Conservation (phyloP, 37 sponge, comb jelly and placozoan species). For the Aphrocallistes beatrix region DNA sequence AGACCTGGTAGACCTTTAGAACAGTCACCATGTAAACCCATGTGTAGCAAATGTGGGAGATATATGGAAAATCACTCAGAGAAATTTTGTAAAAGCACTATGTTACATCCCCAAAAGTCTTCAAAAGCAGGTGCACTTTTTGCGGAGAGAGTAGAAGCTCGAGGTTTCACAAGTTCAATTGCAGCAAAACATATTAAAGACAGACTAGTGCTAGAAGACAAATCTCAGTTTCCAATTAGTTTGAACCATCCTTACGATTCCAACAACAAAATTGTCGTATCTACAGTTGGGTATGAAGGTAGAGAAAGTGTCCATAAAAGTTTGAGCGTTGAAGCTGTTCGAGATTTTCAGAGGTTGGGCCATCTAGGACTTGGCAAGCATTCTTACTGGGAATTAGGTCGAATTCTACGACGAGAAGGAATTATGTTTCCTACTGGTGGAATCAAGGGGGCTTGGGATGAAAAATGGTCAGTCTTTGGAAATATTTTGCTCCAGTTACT, state of each 20-base stretch:
- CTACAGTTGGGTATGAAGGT: neutral
- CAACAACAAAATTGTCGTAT: neutral
- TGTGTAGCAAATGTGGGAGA: conserved; percentile 9
- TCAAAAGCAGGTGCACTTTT: neutral
- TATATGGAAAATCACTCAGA: conserved; percentile 13
- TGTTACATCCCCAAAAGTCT: neutral
- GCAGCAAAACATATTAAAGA: neutral
- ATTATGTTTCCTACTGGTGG: conserved; percentile 11
- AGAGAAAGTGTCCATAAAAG: neutral
- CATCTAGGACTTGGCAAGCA: conserved; percentile 11
- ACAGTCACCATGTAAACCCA: conserved; percentile 10
- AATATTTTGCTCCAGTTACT: conserved; percentile 1
- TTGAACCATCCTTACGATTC: conserved; percentile 14
- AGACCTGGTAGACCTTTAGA: conserved; percentile 18
- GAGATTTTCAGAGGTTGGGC: conserved; percentile 14
- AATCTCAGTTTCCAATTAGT: neutral
- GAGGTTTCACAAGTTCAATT: conserved; percentile 9
- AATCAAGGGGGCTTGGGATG: conserved; percentile 13
- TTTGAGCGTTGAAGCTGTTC: conserved; percentile 10
- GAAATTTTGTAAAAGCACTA: neutral
- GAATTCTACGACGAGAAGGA: neutral
- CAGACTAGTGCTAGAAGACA: neutral
- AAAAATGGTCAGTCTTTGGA: neutral
- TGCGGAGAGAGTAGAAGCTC: conserved; percentile 6
- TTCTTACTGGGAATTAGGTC: conserved; percentile 5